phyloP scores from a whole-genome alignment of 2,888 invertebrate species.

The Cheilosia variabilis region DNA sequence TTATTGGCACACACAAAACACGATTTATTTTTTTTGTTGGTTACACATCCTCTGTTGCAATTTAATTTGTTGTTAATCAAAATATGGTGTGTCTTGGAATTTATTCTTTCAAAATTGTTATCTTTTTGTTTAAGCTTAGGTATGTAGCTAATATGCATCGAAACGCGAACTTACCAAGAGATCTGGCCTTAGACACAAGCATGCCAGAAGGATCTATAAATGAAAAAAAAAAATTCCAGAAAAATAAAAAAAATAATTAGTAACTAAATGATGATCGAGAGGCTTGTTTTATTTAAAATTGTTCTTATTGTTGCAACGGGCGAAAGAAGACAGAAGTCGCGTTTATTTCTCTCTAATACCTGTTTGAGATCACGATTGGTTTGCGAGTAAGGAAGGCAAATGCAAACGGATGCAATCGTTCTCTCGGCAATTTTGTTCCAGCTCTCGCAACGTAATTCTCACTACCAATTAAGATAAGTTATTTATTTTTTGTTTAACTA shows the following conservation, averaged over 20 bases:
- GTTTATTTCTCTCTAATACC: background rate
- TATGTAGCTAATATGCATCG: conserved; percentile 78
- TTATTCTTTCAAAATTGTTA: conserved; percentile 55
- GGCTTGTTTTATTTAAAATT: conserved; percentile 37
- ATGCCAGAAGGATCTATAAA: conserved; percentile 90
- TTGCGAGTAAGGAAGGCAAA: background rate
- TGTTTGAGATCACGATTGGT: conserved; percentile 10
- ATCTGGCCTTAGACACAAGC: conserved; percentile 91
- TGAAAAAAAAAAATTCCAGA: conserved; percentile 85
- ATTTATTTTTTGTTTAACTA: conserved; percentile 21
- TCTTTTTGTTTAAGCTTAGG: conserved; percentile 68
- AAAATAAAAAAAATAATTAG: conserved; percentile 79
- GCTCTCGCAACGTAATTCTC: conserved; percentile 21
- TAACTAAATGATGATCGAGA: conserved; percentile 61
- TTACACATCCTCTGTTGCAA: conserved; percentile 43
- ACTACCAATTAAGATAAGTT: conserved; percentile 36
- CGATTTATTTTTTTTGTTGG: conserved; percentile 28
- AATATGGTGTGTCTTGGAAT: conserved; percentile 37
- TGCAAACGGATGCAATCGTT: conserved; percentile 14
- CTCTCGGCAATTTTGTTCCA: conserved; percentile 4
- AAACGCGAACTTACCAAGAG: conserved; percentile 87
- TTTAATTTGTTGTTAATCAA: conserved; percentile 60
- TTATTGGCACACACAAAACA: conserved; percentile 67
- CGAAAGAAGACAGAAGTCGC: background rate
- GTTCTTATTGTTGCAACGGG: conserved; percentile 16